Conservation (phyloP, 2,888 invertebrate genomes). For the Allolobophora icterica region DNA sequence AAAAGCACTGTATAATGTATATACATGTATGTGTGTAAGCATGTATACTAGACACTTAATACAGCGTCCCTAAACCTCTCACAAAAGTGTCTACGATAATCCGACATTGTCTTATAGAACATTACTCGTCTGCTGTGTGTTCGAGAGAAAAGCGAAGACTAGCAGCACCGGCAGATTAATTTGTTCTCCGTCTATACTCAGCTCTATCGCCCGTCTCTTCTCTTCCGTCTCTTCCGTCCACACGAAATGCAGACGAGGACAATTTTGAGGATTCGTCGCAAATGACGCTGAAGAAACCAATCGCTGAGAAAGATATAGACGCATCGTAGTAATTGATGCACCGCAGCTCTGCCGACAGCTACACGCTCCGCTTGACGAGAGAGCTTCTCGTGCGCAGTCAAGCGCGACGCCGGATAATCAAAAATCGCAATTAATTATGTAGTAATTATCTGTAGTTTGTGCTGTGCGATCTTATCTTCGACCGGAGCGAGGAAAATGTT, state of each 20-base stretch:
- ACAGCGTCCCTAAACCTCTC: too few relatives aligned
- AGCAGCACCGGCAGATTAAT: too few relatives aligned
- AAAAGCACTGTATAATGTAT: too few relatives aligned
- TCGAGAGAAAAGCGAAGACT: too few relatives aligned
- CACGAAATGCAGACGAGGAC: neutral
- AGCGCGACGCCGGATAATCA: neutral
- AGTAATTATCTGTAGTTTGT: neutral
- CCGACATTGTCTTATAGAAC: neutral
- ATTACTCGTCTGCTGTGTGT: too few relatives aligned
- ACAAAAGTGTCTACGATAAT: neutral
- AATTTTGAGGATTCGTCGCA: slow-evolving; percentile 6
- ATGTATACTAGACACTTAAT: too few relatives aligned
- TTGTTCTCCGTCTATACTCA: neutral
- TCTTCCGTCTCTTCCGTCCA: neutral
- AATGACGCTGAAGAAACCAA: slow-evolving; percentile 10
- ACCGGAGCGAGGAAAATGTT: neutral
- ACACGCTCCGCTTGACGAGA: neutral
- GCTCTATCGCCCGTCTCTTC: neutral
- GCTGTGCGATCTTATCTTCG: neutral
- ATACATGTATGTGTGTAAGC: neutral
- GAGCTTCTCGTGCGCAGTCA: neutral
- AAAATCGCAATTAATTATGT: slow-evolving; percentile 2
- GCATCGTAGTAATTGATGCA: neutral
- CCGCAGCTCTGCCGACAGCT: neutral
- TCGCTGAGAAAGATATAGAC: neutral